These are phyloP conservation scores for Xiphophorus hellerii DNA, from an alignment of 2,113 vertebrate genomes.

Conservation along the genomic window DNA sequence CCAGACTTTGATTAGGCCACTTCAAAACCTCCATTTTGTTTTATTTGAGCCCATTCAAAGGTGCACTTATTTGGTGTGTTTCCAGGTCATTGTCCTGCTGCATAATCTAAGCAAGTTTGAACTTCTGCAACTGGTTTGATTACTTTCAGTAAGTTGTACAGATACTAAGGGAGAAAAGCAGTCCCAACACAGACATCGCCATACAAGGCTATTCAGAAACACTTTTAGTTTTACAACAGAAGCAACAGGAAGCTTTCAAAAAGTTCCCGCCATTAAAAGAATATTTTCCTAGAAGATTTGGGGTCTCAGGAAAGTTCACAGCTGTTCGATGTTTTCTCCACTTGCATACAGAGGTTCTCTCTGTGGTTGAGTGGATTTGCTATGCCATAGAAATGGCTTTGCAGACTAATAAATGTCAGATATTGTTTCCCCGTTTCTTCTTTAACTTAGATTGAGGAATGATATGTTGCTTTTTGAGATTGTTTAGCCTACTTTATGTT, in stretches of 20 bases:
- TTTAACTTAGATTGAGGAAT: too few relatives aligned
- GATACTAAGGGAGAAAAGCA: not conserved
- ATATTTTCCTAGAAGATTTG: not conserved
- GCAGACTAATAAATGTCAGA: too few relatives aligned
- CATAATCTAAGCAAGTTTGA: not conserved
- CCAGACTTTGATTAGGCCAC: not conserved
- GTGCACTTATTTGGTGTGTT: not conserved
- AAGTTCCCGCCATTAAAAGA: too few relatives aligned
- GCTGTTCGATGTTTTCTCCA: too few relatives aligned
- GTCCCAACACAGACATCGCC: not conserved
- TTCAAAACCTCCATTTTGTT: not conserved
- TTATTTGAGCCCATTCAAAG: not conserved
- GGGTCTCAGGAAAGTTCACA: not conserved
- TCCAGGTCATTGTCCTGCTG: not conserved
- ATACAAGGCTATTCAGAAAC: not conserved
- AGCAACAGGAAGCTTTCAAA: too few relatives aligned
- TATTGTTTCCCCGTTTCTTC: too few relatives aligned
- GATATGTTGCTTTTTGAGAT: too few relatives aligned
- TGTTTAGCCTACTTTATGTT: too few relatives aligned
- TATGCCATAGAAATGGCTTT: too few relatives aligned
- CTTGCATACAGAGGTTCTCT: too few relatives aligned
- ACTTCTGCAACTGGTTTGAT: not conserved
- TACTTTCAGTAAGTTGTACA: too few relatives aligned
- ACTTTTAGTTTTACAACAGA: not conserved
- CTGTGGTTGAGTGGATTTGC: too few relatives aligned